Evolutionary conservation across 1,140 invertebrate species (phyloP).

Genomic region (Euura lappo): DNA sequence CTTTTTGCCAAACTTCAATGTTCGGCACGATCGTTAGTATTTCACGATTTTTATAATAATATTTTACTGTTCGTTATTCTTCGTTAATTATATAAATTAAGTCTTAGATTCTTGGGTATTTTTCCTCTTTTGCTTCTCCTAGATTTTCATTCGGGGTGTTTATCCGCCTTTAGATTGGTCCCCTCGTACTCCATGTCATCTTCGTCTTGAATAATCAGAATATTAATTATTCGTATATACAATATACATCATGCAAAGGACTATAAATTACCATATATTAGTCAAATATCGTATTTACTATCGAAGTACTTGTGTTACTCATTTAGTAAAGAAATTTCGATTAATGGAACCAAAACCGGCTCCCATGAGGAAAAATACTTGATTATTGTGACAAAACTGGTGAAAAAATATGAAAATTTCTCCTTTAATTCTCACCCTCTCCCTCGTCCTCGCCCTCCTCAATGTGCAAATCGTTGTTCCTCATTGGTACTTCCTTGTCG

Average conservation of each 20-base stretch:
- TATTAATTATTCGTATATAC: too few species aligned
- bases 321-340: too few species aligned
- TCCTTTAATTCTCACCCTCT: conserved; percentile 42
- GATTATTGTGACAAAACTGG: neutral
- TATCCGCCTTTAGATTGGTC: neutral
- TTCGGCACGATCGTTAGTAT: too few species aligned
- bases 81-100: too few species aligned
- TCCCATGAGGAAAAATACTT: neutral
- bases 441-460: conserved; percentile 54
- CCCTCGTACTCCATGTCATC: neutral
- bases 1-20: too few species aligned
- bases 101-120: neutral
- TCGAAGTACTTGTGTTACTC: neutral
- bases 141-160: neutral
- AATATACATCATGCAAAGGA: too few species aligned
- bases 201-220: neutral
- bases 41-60: too few species aligned
- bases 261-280: too few species aligned
- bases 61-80: too few species aligned
- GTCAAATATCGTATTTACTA: neutral
- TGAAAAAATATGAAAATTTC: neutral
- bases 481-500: conserved; percentile 50
- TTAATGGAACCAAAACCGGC: too few species aligned
- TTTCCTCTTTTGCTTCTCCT: neutral
- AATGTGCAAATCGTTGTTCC: conserved; percentile 47